phyloP scores from a whole-genome alignment of 2,888 invertebrate species.

The Camptogramma bilineatum region DNA sequence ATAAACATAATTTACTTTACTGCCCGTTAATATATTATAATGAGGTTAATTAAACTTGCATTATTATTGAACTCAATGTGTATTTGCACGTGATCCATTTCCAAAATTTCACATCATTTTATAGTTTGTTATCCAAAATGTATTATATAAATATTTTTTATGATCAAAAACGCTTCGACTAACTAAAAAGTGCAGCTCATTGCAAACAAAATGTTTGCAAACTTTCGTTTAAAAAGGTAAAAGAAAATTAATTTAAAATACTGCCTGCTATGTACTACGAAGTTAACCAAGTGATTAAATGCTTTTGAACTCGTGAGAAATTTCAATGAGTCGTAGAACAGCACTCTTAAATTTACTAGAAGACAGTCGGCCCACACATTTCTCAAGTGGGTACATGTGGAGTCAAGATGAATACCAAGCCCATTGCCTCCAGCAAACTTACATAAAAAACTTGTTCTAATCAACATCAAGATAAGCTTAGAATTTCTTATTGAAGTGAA shows the following conservation, averaged over 20 bases:
- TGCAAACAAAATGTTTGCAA: not conserved
- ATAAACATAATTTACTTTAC: no score
- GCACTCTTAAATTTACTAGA: conserved; percentile 1
- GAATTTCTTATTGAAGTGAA: conserved; percentile 27
- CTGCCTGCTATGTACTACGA: not conserved
- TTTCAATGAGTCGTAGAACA: conserved; percentile 13
- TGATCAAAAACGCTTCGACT: no score
- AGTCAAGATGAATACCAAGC: conserved; percentile 46
- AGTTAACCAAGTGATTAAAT: conserved; percentile 6
- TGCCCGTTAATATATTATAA: no score
- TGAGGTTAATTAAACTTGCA: no score
- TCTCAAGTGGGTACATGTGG: conserved; percentile 54
- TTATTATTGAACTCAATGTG: no score
- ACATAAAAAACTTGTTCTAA: conserved; percentile 36
- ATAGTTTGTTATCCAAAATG: no score
- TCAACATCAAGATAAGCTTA: conserved; percentile 22
- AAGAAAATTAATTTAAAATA: not conserved
- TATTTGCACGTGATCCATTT: no score
- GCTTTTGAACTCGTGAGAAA: conserved; percentile 15
- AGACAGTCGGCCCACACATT: conserved; percentile 24
- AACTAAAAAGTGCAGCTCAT: no score
- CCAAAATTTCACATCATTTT: no score
- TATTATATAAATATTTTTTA: no score
- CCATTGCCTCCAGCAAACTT: conserved; percentile 32
- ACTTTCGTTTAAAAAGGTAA: not conserved